These are phyloP conservation scores for Acipenser transmontanus DNA, from an alignment of 2,797 vertebrate genomes.

Conservation along the genomic window DNA sequence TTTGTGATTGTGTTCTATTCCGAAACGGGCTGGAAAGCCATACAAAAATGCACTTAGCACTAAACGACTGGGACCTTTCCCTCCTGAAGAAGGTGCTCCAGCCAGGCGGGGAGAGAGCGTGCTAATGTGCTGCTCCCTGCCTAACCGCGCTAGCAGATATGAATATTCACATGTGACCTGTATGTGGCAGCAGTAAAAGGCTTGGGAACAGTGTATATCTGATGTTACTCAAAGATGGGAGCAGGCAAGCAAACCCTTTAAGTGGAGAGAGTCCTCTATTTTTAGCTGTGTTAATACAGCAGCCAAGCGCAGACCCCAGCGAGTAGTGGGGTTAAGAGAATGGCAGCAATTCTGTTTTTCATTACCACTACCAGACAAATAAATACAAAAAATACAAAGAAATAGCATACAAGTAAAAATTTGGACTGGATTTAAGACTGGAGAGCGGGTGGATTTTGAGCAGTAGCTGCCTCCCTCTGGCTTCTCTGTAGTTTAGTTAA, in stretches of 20 bases:
- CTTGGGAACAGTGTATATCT: constrained; percentile 10
- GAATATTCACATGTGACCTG: constrained; percentile 18
- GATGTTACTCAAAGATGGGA: constrained; percentile 11
- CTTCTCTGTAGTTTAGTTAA: no score
- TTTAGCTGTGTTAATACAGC: not conserved
- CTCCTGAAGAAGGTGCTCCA: not conserved
- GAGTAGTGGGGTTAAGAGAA: not conserved
- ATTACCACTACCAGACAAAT: no score
- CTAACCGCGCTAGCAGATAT: constrained; percentile 13
- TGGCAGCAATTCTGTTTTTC: no score
- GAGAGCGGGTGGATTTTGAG: no score
- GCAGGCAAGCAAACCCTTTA: constrained; percentile 12
- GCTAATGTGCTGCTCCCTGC: constrained; percentile 10
- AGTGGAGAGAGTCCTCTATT: not conserved
- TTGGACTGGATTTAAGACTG: no score
- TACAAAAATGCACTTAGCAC: not conserved
- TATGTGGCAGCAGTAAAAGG: constrained; percentile 13
- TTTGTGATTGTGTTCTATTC: not conserved
- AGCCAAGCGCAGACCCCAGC: not conserved
- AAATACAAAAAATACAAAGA: no score
- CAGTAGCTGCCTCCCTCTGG: no score
- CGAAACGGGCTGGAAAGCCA: not conserved
- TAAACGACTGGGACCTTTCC: not conserved
- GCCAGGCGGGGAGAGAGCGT: not conserved
- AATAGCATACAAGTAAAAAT: no score